phyloP scores from a whole-genome alignment of 1,140 invertebrate species.

The Adoxophyes honmai region DNA sequence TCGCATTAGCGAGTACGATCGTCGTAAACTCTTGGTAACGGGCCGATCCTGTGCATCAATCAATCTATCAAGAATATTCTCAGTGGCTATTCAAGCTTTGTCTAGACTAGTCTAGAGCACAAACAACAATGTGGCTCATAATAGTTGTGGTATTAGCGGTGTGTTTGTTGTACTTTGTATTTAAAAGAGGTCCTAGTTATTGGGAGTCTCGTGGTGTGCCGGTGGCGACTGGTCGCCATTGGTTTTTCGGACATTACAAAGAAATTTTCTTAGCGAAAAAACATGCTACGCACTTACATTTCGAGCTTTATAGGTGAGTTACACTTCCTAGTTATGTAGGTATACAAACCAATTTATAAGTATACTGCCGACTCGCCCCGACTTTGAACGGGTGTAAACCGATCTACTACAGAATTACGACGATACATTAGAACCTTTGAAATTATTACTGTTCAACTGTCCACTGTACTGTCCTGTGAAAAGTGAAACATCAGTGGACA shows the following conservation, averaged over 20 bases:
- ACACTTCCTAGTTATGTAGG: too few relatives aligned
- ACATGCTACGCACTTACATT: neutral
- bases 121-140: neutral
- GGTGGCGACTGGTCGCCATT: neutral
- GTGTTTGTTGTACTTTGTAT: neutral
- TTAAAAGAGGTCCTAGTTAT: neutral
- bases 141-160: neutral
- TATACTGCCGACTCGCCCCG: too few relatives aligned
- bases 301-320: constrained; percentile 3
- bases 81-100: too few relatives aligned
- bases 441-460: too few relatives aligned
- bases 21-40: too few relatives aligned
- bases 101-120: neutral
- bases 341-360: too few relatives aligned
- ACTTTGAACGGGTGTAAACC: neutral
- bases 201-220: neutral
- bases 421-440: too few relatives aligned
- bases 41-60: too few relatives aligned
- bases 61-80: too few relatives aligned
- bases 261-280: constrained; percentile 1
- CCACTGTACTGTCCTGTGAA: too few relatives aligned
- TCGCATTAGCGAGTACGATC: too few relatives aligned
- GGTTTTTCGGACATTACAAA: constrained; percentile 9
- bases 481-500: too few relatives aligned
- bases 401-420: neutral